These are phyloP conservation scores for Pachydiplax longipennis DNA, from an alignment of 2,888 invertebrate genomes.

Conservation along the genomic window DNA sequence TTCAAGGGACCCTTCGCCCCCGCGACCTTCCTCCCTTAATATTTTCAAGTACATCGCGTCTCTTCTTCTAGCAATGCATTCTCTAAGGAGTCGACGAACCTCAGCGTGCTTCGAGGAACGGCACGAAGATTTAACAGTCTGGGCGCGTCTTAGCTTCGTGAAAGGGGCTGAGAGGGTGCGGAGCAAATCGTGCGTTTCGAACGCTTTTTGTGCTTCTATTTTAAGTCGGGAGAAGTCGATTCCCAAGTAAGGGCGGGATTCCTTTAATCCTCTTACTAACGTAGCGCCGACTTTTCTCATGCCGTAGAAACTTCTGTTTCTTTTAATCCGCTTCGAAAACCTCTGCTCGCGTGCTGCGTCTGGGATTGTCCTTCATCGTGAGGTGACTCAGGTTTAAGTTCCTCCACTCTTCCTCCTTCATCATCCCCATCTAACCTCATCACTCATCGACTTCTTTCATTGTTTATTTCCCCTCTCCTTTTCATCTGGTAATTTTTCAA, in stretches of 20 bases:
- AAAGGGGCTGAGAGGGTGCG: background rate
- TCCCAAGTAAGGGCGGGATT: background rate
- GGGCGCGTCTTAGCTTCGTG: background rate
- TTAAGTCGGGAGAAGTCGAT: background rate
- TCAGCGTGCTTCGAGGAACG: background rate
- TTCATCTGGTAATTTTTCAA: background rate
- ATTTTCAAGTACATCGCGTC: background rate
- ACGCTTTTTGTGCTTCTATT: background rate
- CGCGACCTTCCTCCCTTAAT: background rate
- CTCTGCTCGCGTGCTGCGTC: background rate
- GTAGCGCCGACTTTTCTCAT: background rate
- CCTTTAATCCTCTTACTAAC: background rate
- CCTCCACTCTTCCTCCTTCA: background rate
- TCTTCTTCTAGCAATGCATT: background rate
- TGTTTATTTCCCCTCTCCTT: background rate
- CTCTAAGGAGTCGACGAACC: background rate
- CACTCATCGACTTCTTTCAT: background rate
- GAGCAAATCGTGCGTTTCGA: background rate
- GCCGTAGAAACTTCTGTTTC: background rate
- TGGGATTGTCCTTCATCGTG: background rate
- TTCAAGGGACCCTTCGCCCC: background rate
- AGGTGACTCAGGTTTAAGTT: background rate
- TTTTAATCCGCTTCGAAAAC: background rate
- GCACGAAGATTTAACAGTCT: background rate
- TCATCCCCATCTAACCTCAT: background rate